These are phyloP conservation scores for Myotis brandtii DNA, from an alignment of 2,113 vertebrate genomes.

Conservation along the genomic window DNA sequence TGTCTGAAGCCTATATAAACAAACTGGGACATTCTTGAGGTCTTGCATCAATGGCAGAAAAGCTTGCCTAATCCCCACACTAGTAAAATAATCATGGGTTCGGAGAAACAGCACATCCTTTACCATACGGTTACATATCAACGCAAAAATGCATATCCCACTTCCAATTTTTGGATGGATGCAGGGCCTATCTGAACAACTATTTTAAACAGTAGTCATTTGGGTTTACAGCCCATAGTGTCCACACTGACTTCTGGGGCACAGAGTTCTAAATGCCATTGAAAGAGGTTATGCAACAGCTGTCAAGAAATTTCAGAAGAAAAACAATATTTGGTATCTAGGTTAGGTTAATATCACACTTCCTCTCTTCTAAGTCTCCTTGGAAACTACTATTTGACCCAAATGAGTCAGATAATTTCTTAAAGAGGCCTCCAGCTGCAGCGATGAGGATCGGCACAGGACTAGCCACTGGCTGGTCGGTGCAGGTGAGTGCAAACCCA, in stretches of 20 bases:
- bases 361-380: slow-evolving; percentile 72
- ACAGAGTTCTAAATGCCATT: slow-evolving; percentile 55
- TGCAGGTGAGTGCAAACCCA: not conserved
- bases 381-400: slow-evolving; percentile 67
- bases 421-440: slow-evolving; percentile 67
- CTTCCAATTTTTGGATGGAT: slow-evolving; percentile 30
- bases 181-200: not conserved
- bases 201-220: not conserved
- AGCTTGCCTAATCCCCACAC: slow-evolving; percentile 52
- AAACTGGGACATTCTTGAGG: slow-evolving; percentile 65
- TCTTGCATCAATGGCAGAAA: slow-evolving; percentile 51
- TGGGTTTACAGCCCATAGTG: slow-evolving; percentile 9
- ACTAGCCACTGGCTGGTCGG: not conserved
- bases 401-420: slow-evolving; percentile 64
- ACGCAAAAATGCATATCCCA: slow-evolving; percentile 48
- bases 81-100: slow-evolving; percentile 52
- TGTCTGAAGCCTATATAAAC: slow-evolving; percentile 52
- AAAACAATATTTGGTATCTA: slow-evolving; percentile 80
- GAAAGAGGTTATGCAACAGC: slow-evolving; percentile 70
- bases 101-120: slow-evolving; percentile 12
- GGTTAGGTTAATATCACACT: slow-evolving; percentile 80
- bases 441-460: rapidly evolving
- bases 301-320: slow-evolving; percentile 76
- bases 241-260: slow-evolving; percentile 27
- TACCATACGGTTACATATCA: not conserved